Conservation (phyloP, 2,797 vertebrate species). For the Phoeniculus purpureus region DNA sequence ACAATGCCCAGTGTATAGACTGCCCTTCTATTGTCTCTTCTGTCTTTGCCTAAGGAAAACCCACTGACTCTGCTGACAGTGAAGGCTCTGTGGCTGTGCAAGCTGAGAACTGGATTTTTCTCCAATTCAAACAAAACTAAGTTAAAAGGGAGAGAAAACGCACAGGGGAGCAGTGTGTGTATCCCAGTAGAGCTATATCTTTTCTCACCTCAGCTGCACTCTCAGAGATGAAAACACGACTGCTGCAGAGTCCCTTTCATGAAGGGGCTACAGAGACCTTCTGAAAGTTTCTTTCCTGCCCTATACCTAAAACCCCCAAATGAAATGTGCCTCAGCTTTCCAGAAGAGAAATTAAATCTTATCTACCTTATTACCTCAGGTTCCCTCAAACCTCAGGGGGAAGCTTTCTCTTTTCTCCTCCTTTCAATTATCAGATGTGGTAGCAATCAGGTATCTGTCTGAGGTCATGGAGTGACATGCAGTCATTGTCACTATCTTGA, state of each 20-base stretch:
- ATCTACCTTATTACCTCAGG: not conserved
- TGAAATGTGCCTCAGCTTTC: not conserved
- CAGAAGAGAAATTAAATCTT: not conserved
- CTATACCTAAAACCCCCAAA: not conserved
- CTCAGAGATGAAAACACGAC: not conserved
- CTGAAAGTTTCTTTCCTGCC: not conserved
- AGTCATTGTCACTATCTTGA: not conserved
- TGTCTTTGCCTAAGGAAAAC: slow-evolving; percentile 53
- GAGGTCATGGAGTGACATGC: not conserved
- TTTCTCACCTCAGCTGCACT: not conserved
- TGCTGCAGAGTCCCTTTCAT: not conserved
- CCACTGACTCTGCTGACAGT: slow-evolving; percentile 27
- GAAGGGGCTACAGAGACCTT: not conserved
- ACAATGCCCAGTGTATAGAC: slow-evolving; percentile 36
- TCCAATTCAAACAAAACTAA: slow-evolving; percentile 11
- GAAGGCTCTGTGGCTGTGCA: not conserved
- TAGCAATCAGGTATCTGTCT: not conserved
- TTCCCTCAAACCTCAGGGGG: not conserved
- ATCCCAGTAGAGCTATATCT: not conserved
- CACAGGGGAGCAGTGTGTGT: not conserved
- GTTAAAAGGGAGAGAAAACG: not conserved
- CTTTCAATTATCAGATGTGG: not conserved
- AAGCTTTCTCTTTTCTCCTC: not conserved
- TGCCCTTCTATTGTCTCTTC: slow-evolving; percentile 36
- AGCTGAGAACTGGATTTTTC: slow-evolving; percentile 25